A percentile compares a stretch with the other conserved stretches of the same genome.
Conservation (phyloP, 2,797 vertebrate species). For the Myotis vivesi region DNA sequence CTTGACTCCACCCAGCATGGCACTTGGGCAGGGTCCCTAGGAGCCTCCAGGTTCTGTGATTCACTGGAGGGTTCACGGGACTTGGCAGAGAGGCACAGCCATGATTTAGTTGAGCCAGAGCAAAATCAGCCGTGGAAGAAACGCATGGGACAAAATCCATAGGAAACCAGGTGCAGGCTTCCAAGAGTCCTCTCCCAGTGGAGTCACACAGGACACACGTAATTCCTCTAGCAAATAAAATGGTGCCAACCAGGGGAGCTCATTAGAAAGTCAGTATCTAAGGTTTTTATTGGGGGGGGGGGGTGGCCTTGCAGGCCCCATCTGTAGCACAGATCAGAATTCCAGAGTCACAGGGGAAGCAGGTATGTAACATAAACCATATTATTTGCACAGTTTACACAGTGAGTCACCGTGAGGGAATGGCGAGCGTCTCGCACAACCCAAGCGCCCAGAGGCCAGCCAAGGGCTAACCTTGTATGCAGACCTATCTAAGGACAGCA, state of each 20-base stretch:
- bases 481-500: background rate
- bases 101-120: background rate
- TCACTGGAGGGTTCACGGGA: background rate
- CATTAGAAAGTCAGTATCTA: background rate
- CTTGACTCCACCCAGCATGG: background rate
- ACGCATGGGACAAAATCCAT: background rate
- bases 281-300: background rate
- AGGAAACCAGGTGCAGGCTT: background rate
- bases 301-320: background rate
- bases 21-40: background rate
- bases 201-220: background rate
- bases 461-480: background rate
- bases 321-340: background rate
- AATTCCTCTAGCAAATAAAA: background rate
- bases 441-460: background rate
- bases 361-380: background rate
- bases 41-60: background rate
- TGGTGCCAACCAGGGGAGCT: background rate
- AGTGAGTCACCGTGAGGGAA: background rate
- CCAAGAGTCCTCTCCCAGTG: background rate
- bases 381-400: background rate
- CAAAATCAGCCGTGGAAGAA: background rate
- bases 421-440: background rate
- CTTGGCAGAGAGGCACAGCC: background rate
- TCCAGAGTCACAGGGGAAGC: background rate